Conservation (phyloP, 2,797 vertebrate species). For the Champsocephalus gunnari region DNA sequence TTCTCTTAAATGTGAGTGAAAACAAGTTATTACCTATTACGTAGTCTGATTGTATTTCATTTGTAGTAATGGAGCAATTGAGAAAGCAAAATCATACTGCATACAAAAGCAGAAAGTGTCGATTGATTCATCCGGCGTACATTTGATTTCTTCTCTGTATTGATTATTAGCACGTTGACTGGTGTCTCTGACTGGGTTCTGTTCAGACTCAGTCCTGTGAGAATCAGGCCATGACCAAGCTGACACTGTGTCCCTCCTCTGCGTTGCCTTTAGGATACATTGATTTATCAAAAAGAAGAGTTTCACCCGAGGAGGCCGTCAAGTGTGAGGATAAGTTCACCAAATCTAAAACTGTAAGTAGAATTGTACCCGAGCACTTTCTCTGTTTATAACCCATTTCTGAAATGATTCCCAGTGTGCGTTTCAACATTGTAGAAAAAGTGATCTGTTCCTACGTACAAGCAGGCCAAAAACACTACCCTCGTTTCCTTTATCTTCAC, state of each 20-base stretch:
- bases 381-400: neutral
- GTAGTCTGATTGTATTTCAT: neutral
- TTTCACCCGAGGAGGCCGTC: slow-evolving; percentile 98
- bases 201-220: neutral
- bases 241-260: neutral
- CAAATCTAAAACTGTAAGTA: slow-evolving; percentile 98
- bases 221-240: neutral
- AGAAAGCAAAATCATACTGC: neutral
- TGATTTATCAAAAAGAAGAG: slow-evolving; percentile 99
- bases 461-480: neutral
- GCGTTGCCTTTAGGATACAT: slow-evolving; percentile 90
- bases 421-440: neutral
- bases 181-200: neutral
- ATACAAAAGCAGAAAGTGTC: neutral
- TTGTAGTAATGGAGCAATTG: neutral
- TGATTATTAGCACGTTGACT: neutral
- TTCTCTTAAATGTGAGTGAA: neutral
- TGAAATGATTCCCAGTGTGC: neutral
- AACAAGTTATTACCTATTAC: neutral
- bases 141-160: too few relatives aligned
- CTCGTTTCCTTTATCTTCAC: too few relatives aligned
- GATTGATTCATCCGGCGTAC: neutral
- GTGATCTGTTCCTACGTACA: neutral
- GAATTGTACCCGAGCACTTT: neutral
- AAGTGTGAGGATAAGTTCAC: slow-evolving; percentile 99